These are phyloP conservation scores for Garrulus glandarius DNA, from an alignment of 2,797 vertebrate species.

Conservation along the genomic window DNA sequence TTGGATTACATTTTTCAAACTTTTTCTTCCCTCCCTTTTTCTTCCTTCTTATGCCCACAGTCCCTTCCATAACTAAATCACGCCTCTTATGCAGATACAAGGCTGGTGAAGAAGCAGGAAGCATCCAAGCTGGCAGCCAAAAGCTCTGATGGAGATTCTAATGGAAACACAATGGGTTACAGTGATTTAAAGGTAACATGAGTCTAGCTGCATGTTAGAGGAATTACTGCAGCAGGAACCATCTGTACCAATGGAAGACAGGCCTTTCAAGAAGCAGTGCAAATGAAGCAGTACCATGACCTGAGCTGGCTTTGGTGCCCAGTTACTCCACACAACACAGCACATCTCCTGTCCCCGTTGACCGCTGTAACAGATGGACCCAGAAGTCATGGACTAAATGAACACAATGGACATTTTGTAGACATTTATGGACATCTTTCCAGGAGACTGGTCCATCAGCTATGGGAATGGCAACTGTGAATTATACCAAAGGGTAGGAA, in stretches of 20 bases:
- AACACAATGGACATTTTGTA: background rate
- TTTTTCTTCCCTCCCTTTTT: background rate
- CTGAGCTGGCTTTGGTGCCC: background rate
- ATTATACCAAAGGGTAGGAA: background rate
- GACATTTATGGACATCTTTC: background rate
- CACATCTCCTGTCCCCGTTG: background rate
- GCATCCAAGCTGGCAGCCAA: background rate
- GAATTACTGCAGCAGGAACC: background rate
- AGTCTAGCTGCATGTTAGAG: background rate
- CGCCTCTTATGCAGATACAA: background rate
- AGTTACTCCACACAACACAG: fast-evolving
- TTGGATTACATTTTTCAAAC: background rate
- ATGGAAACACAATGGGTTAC: background rate
- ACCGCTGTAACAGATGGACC: background rate
- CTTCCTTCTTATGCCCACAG: background rate
- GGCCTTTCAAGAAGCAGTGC: background rate
- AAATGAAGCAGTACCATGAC: background rate
- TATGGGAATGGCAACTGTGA: background rate
- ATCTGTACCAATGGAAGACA: background rate
- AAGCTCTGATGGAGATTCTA: background rate
- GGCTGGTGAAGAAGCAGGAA: background rate
- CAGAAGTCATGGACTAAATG: background rate
- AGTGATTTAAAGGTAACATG: background rate
- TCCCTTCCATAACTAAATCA: background rate
- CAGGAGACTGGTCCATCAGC: background rate